phyloP scores from a whole-genome alignment of 1,140 invertebrate genomes.

The Procambarus clarkii region DNA sequence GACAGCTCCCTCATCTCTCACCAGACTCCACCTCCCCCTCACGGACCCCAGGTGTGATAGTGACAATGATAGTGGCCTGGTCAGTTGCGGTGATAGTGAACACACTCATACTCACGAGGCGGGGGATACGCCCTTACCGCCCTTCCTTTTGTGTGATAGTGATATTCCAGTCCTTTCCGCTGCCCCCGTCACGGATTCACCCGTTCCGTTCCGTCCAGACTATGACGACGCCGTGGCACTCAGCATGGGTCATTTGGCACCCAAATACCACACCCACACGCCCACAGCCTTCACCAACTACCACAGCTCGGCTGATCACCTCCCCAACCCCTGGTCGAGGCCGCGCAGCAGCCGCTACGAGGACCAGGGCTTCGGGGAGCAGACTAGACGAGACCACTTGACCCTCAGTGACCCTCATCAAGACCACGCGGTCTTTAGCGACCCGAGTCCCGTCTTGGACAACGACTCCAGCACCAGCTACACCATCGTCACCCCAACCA shows the following conservation, averaged over 20 bases:
- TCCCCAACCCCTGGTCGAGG: not conserved
- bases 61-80: conserved; percentile 61
- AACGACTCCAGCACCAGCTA: not conserved
- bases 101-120: conserved; percentile 31
- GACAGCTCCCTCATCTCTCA: conserved; percentile 2
- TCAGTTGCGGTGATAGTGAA: conserved; percentile 54
- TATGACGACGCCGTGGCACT: conserved; percentile 40
- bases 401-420: conserved; percentile 13
- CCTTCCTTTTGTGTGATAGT: conserved; percentile 7
- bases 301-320: not conserved
- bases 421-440: conserved; percentile 37
- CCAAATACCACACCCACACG: not conserved
- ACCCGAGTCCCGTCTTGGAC: not conserved
- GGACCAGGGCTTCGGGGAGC: conserved; percentile 50
- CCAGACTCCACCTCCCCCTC: conserved; percentile 42
- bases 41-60: conserved; percentile 53
- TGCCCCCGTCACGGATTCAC: conserved; percentile 28
- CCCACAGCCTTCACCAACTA: conserved; percentile 1
- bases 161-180: conserved; percentile 35
- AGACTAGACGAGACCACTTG: conserved; percentile 15
- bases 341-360: conserved; percentile 35
- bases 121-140: conserved; percentile 25
- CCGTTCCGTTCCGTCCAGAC: conserved; percentile 59
- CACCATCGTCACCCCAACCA: not conserved
- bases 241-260: not conserved